These are phyloP conservation scores for Trichacis sp. DNA, from an alignment of 2,888 invertebrate species.

Conservation along the genomic window DNA sequence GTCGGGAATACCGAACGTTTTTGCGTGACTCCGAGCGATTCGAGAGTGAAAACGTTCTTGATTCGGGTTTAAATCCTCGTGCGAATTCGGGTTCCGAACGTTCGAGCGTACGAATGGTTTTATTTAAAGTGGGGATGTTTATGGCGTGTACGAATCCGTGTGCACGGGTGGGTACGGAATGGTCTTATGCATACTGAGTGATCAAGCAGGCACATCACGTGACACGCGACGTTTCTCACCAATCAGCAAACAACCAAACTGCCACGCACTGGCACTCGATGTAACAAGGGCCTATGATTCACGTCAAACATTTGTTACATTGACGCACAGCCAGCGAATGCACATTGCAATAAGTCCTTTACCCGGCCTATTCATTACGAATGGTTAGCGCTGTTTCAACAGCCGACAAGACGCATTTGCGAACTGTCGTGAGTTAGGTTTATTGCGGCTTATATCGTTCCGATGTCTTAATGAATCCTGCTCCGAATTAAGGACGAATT, in stretches of 20 bases:
- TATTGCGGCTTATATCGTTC: conserved; percentile 19
- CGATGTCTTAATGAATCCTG: background rate
- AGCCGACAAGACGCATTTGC: conserved; percentile 24
- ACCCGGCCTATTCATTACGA: conserved; percentile 21
- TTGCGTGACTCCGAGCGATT: no score
- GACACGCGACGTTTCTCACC: conserved; percentile 40
- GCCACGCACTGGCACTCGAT: conserved; percentile 15
- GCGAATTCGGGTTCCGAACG: background rate
- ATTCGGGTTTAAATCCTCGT: background rate
- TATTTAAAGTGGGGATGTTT: conserved; percentile 1
- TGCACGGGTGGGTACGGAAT: background rate
- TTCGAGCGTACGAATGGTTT: background rate
- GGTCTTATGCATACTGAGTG: conserved; percentile 26
- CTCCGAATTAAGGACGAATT: background rate
- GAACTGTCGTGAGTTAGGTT: conserved; percentile 32
- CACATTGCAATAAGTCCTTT: conserved; percentile 26
- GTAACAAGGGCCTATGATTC: conserved; percentile 27
- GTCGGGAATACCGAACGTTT: no score
- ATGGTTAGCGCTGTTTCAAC: conserved; percentile 15
- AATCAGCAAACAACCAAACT: conserved; percentile 28
- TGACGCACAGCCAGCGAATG: conserved; percentile 26
- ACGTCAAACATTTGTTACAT: conserved; percentile 37
- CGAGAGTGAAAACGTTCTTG: background rate
- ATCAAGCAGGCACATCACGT: conserved; percentile 37
- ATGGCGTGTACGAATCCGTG: background rate